Conservation (phyloP, 2,113 vertebrate genomes). For the Archocentrus centrarchus region DNA sequence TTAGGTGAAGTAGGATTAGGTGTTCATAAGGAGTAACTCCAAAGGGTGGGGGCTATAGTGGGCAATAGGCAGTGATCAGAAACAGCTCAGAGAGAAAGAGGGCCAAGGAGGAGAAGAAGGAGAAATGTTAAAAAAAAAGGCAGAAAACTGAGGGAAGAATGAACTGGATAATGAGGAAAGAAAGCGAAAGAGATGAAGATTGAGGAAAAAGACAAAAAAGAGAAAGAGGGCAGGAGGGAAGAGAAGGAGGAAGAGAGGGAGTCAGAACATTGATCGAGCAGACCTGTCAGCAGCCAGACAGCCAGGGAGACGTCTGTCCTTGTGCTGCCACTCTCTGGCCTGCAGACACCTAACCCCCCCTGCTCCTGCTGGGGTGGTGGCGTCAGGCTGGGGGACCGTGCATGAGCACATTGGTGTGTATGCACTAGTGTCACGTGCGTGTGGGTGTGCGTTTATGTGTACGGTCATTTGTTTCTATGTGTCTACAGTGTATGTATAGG, state of each 20-base stretch:
- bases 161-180: background rate
- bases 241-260: constrained; percentile 46
- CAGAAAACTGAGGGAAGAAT: background rate
- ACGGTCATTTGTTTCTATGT: constrained; percentile 1
- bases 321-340: constrained; percentile 94
- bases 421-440: constrained; percentile 12
- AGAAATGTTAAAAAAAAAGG: background rate
- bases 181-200: constrained; percentile 33
- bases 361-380: constrained; percentile 77
- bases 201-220: constrained; percentile 11
- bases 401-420: constrained; percentile 22
- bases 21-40: background rate
- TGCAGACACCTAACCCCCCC: constrained; percentile 84
- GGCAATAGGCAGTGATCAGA: constrained; percentile 12
- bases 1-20: background rate
- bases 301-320: constrained; percentile 86
- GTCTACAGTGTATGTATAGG: constrained; percentile 6
- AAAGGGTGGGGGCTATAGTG: background rate
- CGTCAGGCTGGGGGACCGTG: constrained; percentile 66
- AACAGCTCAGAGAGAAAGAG: background rate
- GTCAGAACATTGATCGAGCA: constrained; percentile 88
- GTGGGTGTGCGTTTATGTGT: constrained; percentile 10
- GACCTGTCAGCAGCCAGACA: constrained; percentile 87
- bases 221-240: constrained; percentile 3
- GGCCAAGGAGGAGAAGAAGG: background rate